Evolutionary conservation across 64 coral and sea anemone species (phyloP).

Genomic region (Actinia tenebrosa): DNA sequence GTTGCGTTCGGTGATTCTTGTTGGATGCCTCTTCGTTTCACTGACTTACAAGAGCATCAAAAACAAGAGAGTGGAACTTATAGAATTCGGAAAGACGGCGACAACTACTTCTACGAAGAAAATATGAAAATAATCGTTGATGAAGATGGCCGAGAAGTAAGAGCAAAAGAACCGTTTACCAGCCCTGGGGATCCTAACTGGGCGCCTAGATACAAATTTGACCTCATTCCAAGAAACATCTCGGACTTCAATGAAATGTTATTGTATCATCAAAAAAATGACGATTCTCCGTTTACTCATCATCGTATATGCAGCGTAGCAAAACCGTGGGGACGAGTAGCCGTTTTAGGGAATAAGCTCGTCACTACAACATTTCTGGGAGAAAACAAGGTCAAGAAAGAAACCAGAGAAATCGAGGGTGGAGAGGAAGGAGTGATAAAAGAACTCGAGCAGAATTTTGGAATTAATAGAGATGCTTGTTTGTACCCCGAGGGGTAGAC

Average conservation of each 20-base stretch:
- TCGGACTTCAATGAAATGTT: conserved; percentile 15
- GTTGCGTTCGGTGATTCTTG: conserved; percentile 37
- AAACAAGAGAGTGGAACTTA: conserved; percentile 35
- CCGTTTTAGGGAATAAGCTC: conserved; percentile 6
- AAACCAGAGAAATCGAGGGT: neutral
- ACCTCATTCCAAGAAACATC: neutral
- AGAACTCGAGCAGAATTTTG: conserved; percentile 37
- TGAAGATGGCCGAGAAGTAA: conserved; percentile 20
- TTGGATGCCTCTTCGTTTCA: conserved; percentile 28
- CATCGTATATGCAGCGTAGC: conserved; percentile 30
- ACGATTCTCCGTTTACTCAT: conserved; percentile 26
- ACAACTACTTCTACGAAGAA: conserved; percentile 18
- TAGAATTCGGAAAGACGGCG: conserved; percentile 44
- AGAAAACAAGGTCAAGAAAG: conserved; percentile 42
- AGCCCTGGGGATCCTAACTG: neutral
- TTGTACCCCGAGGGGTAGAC: too few relatives aligned
- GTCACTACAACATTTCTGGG: conserved; percentile 24
- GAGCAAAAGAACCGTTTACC: neutral
- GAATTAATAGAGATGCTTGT: conserved; percentile 25
- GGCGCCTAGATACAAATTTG: conserved; percentile 12
- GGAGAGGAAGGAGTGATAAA: conserved; percentile 14
- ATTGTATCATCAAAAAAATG: conserved; percentile 19
- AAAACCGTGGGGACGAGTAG: conserved; percentile 34
- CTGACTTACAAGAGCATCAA: conserved; percentile 1
- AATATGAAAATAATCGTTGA: conserved; percentile 11